Evolutionary conservation across 2,888 invertebrate genomes (phyloP).

Genomic region (Atherix ibis): DNA sequence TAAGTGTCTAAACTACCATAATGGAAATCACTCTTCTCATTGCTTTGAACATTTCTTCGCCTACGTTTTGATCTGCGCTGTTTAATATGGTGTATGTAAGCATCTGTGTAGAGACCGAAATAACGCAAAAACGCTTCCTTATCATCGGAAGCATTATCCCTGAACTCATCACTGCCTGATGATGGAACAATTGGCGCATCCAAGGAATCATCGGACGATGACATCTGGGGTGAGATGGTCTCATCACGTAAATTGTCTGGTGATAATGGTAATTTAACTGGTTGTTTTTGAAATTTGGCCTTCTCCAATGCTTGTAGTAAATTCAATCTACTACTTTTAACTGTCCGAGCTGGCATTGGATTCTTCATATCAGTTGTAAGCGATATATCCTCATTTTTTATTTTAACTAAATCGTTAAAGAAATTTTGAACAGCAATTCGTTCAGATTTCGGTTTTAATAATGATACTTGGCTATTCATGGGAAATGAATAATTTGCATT

Average conservation of each 20-base stretch:
- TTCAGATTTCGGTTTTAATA: constrained; percentile 15
- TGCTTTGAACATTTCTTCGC: constrained; percentile 26
- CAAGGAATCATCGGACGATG: constrained; percentile 18
- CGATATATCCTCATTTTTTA: background rate
- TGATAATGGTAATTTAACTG: constrained; percentile 3
- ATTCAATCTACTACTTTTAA: constrained; percentile 21
- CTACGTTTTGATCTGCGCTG: constrained; percentile 29
- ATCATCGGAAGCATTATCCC: constrained; percentile 17
- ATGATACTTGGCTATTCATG: constrained; percentile 11
- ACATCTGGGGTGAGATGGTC: constrained; percentile 15
- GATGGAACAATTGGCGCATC: constrained; percentile 10
- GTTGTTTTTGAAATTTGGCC: constrained; percentile 16
- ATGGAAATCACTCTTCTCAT: constrained; percentile 27
- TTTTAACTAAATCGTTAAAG: too few relatives aligned
- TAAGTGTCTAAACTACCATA: constrained; percentile 27
- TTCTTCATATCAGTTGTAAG: background rate
- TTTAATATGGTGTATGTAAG: constrained; percentile 21
- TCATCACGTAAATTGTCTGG: constrained; percentile 1
- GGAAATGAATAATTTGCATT: background rate
- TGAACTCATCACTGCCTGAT: constrained; percentile 2
- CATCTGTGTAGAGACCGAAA: constrained; percentile 24
- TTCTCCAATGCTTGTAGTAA: constrained; percentile 25
- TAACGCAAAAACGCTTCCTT: constrained; percentile 25
- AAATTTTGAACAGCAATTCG: constrained; percentile 8
- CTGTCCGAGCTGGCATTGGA: background rate